Evolutionary conservation across 2,888 invertebrate genomes (phyloP).

Genomic region (Anthophora plumipes): DNA sequence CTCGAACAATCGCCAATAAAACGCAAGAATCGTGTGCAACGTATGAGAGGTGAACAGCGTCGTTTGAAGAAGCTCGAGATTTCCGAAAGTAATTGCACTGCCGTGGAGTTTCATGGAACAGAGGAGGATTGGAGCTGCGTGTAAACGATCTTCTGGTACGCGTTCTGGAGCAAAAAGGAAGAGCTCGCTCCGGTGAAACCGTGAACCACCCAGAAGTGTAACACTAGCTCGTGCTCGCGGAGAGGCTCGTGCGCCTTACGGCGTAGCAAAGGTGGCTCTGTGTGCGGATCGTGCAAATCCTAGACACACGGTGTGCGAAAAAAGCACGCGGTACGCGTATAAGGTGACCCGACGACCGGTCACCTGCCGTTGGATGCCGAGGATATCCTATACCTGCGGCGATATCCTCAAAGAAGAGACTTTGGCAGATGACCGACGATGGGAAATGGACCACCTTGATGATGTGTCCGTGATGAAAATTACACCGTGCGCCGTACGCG

Average conservation of each 20-base stretch:
- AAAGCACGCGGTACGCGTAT: conserved; percentile 72
- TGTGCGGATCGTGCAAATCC: conserved; percentile 57
- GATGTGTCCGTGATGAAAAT: conserved; percentile 41
- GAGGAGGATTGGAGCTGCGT: conserved; percentile 1
- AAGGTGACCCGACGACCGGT: conserved; percentile 76
- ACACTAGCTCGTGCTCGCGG: conserved; percentile 68
- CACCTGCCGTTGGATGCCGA: conserved; percentile 64
- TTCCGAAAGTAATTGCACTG: conserved; percentile 41
- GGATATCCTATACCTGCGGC: conserved; percentile 76
- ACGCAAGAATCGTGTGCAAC: too few relatives aligned
- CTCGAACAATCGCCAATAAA: too few relatives aligned
- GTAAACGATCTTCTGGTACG: conserved; percentile 38
- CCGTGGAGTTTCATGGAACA: conserved; percentile 36
- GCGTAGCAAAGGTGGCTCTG: conserved; percentile 29
- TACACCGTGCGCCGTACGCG: conserved; percentile 16
- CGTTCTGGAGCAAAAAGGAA: conserved; percentile 27
- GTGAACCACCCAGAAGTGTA: conserved; percentile 77
- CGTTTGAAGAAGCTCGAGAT: neutral
- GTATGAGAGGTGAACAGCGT: too few relatives aligned
- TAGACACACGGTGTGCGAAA: conserved; percentile 67
- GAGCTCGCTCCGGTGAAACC: conserved; percentile 49
- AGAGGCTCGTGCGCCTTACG: conserved; percentile 49
- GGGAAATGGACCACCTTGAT: conserved; percentile 84
- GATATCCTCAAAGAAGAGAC: conserved; percentile 64
- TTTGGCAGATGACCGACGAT: conserved; percentile 81